These are phyloP conservation scores for Mus pahari DNA, from an alignment of 2,113 vertebrate genomes.

Conservation along the genomic window DNA sequence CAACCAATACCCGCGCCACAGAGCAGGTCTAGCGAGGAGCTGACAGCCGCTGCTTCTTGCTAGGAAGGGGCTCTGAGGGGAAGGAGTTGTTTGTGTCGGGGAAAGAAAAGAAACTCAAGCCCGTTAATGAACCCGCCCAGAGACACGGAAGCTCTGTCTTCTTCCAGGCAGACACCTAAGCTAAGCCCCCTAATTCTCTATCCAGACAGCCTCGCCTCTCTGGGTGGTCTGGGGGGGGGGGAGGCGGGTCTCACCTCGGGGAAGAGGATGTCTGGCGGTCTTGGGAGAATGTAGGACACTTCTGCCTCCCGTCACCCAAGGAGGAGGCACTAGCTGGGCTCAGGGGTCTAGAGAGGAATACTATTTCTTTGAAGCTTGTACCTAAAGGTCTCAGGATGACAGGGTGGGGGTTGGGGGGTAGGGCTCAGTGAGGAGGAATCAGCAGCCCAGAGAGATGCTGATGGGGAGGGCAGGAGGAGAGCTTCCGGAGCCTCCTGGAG, in stretches of 20 bases:
- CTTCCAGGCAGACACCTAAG: conserved; percentile 54
- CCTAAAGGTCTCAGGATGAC: neutral
- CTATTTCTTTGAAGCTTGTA: neutral
- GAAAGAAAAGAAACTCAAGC: conserved; percentile 72
- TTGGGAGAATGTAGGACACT: neutral
- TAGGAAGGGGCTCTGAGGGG: conserved; percentile 59
- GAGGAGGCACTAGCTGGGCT: neutral
- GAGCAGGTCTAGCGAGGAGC: conserved; percentile 44
- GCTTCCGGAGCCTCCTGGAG: conserved; percentile 58
- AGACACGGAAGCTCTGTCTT: conserved; percentile 68
- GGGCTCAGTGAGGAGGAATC: neutral
- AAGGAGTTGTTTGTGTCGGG: conserved; percentile 13
- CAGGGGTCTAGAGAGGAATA: neutral
- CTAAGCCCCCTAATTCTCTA: conserved; percentile 73
- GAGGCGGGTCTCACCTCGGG: neutral
- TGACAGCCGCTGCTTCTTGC: conserved; percentile 59
- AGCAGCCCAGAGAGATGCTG: conserved; percentile 28
- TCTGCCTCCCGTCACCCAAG: neutral
- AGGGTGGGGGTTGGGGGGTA: neutral
- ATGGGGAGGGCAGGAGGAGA: conserved; percentile 4
- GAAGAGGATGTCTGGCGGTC: neutral
- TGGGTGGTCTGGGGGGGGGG: conserved; percentile 58
- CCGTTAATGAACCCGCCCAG: conserved; percentile 66
- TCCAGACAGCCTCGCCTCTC: conserved; percentile 57
- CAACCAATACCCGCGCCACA: conserved; percentile 35